phyloP scores from a whole-genome alignment of 2,888 invertebrate genomes.

The Sarcophaga variegata region DNA sequence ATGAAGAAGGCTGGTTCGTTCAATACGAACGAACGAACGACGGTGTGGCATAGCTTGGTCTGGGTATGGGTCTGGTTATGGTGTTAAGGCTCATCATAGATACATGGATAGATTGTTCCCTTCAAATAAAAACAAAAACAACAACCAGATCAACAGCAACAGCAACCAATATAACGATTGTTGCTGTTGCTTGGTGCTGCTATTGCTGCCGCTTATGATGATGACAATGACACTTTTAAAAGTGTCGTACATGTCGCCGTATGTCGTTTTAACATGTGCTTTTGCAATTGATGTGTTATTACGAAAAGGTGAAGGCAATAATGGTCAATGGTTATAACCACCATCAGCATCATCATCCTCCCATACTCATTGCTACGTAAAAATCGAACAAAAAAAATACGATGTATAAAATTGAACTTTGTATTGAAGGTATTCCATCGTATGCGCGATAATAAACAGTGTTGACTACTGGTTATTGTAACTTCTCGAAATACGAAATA shows the following conservation, averaged over 20 bases:
- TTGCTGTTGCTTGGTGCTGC: constrained; percentile 41
- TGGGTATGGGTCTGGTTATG: constrained; percentile 9
- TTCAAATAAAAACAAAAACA: constrained; percentile 9
- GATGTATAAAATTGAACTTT: constrained; percentile 49
- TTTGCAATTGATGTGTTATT: constrained; percentile 68
- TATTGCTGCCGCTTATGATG: constrained; percentile 34
- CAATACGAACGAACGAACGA: constrained; percentile 28
- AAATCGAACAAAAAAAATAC: background rate
- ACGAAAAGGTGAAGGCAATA: constrained; percentile 66
- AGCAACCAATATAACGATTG: constrained; percentile 23
- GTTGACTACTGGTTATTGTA: background rate
- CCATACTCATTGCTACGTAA: background rate
- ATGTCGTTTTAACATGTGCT: constrained; percentile 67
- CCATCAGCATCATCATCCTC: constrained; percentile 27
- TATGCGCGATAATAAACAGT: constrained; percentile 14
- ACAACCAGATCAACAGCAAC: constrained; percentile 7
- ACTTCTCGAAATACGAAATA: background rate
- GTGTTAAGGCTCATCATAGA: constrained; percentile 35
- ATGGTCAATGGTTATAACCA: constrained; percentile 64
- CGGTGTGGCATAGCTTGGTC: constrained; percentile 33
- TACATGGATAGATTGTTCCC: constrained; percentile 42
- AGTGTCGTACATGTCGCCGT: constrained; percentile 67
- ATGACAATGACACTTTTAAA: constrained; percentile 67
- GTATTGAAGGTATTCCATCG: constrained; percentile 26
- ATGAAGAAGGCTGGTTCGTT: constrained; percentile 46